phyloP scores from a whole-genome alignment of 2,797 vertebrate species.

The Mustela erminea region DNA sequence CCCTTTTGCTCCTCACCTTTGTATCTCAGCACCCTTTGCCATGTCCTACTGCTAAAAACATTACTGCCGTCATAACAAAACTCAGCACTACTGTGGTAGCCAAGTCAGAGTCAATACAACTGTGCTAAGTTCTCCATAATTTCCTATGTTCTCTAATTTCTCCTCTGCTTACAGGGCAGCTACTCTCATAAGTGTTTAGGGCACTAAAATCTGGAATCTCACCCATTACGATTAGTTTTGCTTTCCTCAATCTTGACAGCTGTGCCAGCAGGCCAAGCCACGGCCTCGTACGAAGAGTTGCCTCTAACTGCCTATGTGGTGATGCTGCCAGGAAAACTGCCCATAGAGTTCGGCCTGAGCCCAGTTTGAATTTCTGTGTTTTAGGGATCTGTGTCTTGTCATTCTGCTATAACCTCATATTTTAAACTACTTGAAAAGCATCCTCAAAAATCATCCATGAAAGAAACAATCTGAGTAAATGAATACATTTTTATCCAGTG shows the following conservation, averaged over 20 bases:
- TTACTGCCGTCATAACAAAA: not conserved
- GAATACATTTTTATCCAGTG: constrained; percentile 60
- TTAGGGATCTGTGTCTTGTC: constrained; percentile 3
- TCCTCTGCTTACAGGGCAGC: not conserved
- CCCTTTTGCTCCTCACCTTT: constrained; percentile 20
- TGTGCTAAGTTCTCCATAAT: not conserved
- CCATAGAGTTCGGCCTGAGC: not conserved
- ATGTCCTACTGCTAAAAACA: constrained; percentile 49
- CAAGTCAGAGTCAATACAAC: not conserved
- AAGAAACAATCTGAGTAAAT: constrained; percentile 64
- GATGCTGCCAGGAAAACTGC: not conserved
- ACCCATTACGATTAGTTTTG: constrained; percentile 25
- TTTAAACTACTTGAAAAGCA: constrained; percentile 74
- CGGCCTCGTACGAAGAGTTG: not conserved
- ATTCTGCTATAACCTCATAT: constrained; percentile 55
- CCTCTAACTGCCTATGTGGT: not conserved
- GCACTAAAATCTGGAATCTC: constrained; percentile 54
- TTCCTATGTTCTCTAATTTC: constrained; percentile 35
- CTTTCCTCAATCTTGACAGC: not conserved
- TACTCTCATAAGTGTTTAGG: constrained; percentile 28
- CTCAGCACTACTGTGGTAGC: not conserved
- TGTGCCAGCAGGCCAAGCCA: not conserved
- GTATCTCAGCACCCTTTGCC: not conserved
- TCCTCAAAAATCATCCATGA: constrained; percentile 43
- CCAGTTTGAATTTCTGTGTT: constrained; percentile 58